A percentile compares a stretch with the other conserved stretches of the same genome.
phyloP scores from a whole-genome alignment of 1,140 invertebrate genomes.

The Tribolium castaneum region DNA sequence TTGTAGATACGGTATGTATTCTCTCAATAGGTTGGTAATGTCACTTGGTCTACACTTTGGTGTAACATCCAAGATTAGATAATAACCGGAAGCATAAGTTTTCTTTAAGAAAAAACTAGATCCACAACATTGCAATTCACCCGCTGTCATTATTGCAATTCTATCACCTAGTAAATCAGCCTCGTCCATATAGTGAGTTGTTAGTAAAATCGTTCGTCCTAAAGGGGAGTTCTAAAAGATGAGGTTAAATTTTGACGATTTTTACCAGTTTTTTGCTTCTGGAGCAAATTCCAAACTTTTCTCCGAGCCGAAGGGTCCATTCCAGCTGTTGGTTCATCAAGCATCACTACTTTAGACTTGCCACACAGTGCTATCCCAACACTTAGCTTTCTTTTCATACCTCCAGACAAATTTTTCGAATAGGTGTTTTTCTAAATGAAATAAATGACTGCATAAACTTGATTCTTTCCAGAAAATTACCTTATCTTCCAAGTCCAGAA shows the following conservation, averaged over 20 bases:
- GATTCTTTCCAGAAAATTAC: constrained; percentile 53
- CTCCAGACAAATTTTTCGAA: constrained; percentile 77
- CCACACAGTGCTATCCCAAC: constrained; percentile 82
- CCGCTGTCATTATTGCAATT: constrained; percentile 88
- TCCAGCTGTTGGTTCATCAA: constrained; percentile 94
- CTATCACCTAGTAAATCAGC: constrained; percentile 93
- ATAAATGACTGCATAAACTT: too few species aligned
- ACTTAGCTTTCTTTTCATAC: constrained; percentile 84
- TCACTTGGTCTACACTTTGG: constrained; percentile 66
- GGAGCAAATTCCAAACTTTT: constrained; percentile 87
- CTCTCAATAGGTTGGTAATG: constrained; percentile 68
- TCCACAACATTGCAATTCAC: constrained; percentile 82
- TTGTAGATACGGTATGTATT: constrained; percentile 69
- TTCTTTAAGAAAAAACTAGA: constrained; percentile 89
- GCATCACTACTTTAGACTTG: constrained; percentile 74
- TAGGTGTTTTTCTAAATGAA: constrained; percentile 63
- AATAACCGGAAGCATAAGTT: constrained; percentile 79
- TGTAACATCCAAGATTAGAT: constrained; percentile 66
- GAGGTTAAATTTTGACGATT: too few species aligned
- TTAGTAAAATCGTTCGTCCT: constrained; percentile 59
- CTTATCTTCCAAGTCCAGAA: constrained; percentile 73
- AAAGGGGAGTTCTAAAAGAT: too few species aligned
- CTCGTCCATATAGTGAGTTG: constrained; percentile 99
- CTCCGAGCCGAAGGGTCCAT: constrained; percentile 93
- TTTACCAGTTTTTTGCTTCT: constrained; percentile 64